Evolutionary conservation across 2,113 vertebrate species (phyloP).

Genomic region (Mionectes macconnelli): DNA sequence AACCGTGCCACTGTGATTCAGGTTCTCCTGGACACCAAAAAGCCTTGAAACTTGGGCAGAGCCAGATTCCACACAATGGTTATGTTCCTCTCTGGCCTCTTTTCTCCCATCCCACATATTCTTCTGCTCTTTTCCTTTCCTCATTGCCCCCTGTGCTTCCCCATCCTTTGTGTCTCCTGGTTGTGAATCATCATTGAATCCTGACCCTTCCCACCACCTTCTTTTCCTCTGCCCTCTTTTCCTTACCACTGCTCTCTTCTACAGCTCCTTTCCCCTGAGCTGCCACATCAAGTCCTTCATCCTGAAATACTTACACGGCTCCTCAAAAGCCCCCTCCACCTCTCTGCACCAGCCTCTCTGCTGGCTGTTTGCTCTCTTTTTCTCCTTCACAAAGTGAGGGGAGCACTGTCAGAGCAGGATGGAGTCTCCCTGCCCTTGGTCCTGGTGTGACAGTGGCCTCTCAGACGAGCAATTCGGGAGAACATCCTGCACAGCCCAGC

Average conservation of each 20-base stretch:
- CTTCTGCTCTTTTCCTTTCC: neutral
- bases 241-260: neutral
- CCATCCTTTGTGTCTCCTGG: neutral
- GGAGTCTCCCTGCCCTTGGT: neutral
- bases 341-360: neutral
- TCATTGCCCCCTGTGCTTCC: neutral
- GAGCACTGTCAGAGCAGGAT: neutral
- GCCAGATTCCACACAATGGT: neutral
- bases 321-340: accelerated
- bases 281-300: neutral
- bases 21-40: neutral
- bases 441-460: neutral
- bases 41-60: neutral
- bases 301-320: neutral
- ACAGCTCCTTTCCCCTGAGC: neutral
- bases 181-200: neutral
- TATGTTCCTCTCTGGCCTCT: neutral
- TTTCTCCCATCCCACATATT: neutral
- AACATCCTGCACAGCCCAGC: neutral
- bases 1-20: neutral
- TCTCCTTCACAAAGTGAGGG: neutral
- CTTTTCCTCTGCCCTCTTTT: neutral
- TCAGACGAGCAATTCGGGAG: neutral
- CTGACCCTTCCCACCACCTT: neutral
- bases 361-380: neutral